Evolutionary conservation across 2,797 vertebrate species (phyloP).

Genomic region (Setipinna tenuifilis): DNA sequence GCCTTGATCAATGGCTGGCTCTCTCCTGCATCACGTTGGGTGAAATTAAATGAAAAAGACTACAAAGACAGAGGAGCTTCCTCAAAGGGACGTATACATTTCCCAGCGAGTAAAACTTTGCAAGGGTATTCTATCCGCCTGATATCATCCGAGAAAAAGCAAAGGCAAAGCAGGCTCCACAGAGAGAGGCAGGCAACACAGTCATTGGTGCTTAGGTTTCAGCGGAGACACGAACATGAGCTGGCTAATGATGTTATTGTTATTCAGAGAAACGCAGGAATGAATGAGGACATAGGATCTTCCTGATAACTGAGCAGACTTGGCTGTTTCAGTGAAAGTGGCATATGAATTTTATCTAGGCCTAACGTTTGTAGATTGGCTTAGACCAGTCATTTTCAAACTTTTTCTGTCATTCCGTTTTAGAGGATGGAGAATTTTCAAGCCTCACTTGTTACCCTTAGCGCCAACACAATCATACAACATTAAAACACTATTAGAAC

Average conservation of each 20-base stretch:
- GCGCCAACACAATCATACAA: no score
- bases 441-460: no score
- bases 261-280: conserved; percentile 20
- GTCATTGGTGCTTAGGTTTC: conserved; percentile 11
- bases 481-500: no score
- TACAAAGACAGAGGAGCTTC: conserved; percentile 32
- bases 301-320: conserved; percentile 17
- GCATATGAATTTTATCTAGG: neutral
- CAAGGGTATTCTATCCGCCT: conserved; percentile 46
- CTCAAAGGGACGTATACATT: conserved; percentile 51
- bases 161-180: neutral
- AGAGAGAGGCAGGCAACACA: neutral
- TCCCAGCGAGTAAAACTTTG: conserved; percentile 46
- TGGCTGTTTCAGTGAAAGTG: conserved; percentile 45
- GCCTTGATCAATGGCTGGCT: conserved; percentile 55
- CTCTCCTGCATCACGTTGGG: conserved; percentile 41
- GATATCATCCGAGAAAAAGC: conserved; percentile 41
- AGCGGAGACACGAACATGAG: neutral
- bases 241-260: conserved; percentile 8
- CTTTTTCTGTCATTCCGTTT: no score
- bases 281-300: neutral
- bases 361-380: no score
- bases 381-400: no score
- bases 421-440: no score
- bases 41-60: conserved; percentile 57